These are phyloP conservation scores for Gnatocerus cornutus DNA, from an alignment of 2,888 invertebrate species.

Conservation along the genomic window DNA sequence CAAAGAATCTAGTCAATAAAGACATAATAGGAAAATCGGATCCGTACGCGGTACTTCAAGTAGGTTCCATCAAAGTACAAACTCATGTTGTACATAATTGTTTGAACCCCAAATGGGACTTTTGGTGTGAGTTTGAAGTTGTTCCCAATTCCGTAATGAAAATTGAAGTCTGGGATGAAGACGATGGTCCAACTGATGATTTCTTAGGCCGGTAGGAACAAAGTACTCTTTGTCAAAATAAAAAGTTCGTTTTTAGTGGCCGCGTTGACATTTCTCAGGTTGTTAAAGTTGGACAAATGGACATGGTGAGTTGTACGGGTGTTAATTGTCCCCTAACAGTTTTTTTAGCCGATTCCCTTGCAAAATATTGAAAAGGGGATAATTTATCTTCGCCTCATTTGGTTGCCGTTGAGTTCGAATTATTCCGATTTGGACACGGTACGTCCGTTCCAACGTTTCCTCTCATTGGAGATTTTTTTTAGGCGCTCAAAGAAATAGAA, in stretches of 20 bases:
- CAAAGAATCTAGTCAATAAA: constrained; percentile 95
- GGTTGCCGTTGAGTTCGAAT: constrained; percentile 87
- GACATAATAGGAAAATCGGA: constrained; percentile 97
- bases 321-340: constrained; percentile 54
- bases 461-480: constrained; percentile 54
- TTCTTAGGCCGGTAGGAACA: constrained; percentile 47
- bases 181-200: constrained; percentile 57
- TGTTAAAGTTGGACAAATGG: constrained; percentile 74
- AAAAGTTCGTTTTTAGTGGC: constrained; percentile 73
- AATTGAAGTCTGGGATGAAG: constrained; percentile 58
- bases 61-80: constrained; percentile 93
- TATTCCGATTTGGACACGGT: constrained; percentile 83
- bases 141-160: constrained; percentile 51
- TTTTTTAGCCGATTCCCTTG: constrained; percentile 91
- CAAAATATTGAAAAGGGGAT: constrained; percentile 96
- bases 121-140: constrained; percentile 84
- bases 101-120: constrained; percentile 97
- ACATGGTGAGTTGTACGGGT: constrained; percentile 75
- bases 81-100: constrained; percentile 94
- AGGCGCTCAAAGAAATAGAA: constrained; percentile 84
- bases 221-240: constrained; percentile 6
- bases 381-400: constrained; percentile 90
- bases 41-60: constrained; percentile 92
- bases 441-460: constrained; percentile 67
- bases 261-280: constrained; percentile 80